Evolutionary conservation across 2,797 vertebrate species (phyloP).

Genomic region (Acridotheres tristis): DNA sequence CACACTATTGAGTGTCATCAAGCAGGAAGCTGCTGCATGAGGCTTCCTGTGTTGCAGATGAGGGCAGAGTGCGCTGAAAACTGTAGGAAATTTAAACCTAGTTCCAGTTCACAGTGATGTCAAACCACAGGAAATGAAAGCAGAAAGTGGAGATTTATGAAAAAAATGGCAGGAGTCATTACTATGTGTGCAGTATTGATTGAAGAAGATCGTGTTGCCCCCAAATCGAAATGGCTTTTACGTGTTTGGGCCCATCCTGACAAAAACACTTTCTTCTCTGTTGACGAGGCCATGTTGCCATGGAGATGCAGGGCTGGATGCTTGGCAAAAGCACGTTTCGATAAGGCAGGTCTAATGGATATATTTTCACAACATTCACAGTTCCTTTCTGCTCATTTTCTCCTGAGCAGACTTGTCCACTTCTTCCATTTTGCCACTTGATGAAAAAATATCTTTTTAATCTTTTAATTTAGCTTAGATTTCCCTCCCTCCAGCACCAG

Average conservation of each 20-base stretch:
- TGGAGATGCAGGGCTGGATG: slow-evolving; percentile 70
- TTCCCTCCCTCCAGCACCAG: slow-evolving; percentile 51
- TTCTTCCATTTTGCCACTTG: slow-evolving; percentile 68
- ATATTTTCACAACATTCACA: slow-evolving; percentile 76
- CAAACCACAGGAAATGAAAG: slow-evolving; percentile 74
- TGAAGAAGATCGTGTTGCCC: slow-evolving; percentile 72
- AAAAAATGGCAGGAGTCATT: slow-evolving; percentile 69
- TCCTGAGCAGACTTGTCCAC: slow-evolving; percentile 55
- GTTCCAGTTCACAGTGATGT: slow-evolving; percentile 65
- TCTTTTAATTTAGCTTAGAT: slow-evolving; percentile 75
- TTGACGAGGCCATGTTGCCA: slow-evolving; percentile 74
- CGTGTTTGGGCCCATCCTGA: slow-evolving; percentile 75
- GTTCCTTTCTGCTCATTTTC: slow-evolving; percentile 74
- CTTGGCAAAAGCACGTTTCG: slow-evolving; percentile 70
- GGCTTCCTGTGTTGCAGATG: neutral
- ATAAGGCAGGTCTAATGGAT: slow-evolving; percentile 76
- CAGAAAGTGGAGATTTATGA: slow-evolving; percentile 71
- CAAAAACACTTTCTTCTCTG: slow-evolving; percentile 74
- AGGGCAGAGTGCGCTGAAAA: slow-evolving; percentile 14
- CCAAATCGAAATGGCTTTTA: slow-evolving; percentile 78
- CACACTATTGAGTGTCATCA: rapidly evolving
- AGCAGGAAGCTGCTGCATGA: neutral
- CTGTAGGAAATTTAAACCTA: slow-evolving; percentile 59
- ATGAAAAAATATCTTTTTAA: slow-evolving; percentile 72
- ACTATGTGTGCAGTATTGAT: slow-evolving; percentile 76